These are phyloP conservation scores for Catostylus mosaicus DNA, from an alignment of 30 jellyfish, hydroid and myxozoan species.

Conservation along the genomic window DNA sequence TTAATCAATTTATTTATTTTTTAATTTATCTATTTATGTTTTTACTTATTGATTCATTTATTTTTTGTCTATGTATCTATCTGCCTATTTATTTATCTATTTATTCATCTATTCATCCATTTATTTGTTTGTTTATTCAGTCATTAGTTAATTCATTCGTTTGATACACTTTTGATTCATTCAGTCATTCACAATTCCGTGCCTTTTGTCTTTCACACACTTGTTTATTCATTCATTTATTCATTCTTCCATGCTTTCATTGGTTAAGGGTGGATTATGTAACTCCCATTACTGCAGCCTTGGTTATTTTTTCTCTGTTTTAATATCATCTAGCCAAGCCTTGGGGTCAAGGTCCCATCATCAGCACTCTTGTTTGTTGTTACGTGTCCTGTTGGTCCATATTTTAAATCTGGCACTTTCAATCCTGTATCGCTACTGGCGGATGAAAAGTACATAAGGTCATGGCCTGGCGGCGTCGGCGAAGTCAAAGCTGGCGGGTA, in stretches of 20 bases:
- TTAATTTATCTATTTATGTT: background rate
- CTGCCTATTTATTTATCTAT: background rate
- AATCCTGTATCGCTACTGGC: constrained; percentile 86
- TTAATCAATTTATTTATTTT: background rate
- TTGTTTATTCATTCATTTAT: background rate
- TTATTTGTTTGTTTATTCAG: background rate
- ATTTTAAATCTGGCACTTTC: constrained; percentile 80
- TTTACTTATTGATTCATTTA: background rate
- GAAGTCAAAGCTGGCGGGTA: constrained; percentile 98
- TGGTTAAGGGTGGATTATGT: background rate
- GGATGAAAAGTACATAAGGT: constrained; percentile 77
- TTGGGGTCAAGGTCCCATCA: constrained; percentile 91
- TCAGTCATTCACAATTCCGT: background rate
- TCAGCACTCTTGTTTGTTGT: constrained; percentile 82
- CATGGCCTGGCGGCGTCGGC: constrained; percentile 99
- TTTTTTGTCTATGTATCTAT: background rate
- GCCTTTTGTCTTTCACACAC: background rate
- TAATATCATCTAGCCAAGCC: constrained; percentile 64
- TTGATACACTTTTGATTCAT: background rate
- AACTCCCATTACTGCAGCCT: background rate
- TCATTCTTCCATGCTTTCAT: constrained; percentile 8
- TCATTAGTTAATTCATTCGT: background rate
- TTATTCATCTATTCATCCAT: background rate
- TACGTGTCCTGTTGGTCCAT: constrained; percentile 97
- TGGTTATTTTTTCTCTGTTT: background rate